Evolutionary conservation across 2,888 invertebrate species (phyloP).

Genomic region (Amblyjoppa fuscipennis): DNA sequence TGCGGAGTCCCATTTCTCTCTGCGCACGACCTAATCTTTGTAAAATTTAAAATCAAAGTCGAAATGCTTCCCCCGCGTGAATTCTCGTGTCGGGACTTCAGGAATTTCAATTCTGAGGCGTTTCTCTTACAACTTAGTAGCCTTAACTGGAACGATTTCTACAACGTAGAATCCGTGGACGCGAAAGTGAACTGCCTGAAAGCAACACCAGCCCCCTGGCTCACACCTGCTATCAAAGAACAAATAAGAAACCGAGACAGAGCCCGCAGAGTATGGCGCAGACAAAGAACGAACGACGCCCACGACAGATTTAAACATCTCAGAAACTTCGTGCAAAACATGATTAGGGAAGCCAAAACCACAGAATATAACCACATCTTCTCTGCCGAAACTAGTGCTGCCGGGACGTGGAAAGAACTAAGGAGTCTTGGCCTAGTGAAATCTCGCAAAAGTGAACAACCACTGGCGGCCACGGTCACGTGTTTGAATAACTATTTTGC

Average conservation of each 20-base stretch:
- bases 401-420: constrained; percentile 22
- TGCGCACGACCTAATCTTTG: constrained; percentile 20
- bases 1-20: constrained; percentile 3
- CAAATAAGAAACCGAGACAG: constrained; percentile 27
- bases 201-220: constrained; percentile 14
- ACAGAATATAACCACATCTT: constrained; percentile 19
- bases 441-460: not conserved
- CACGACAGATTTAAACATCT: constrained; percentile 19
- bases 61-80: constrained; percentile 2
- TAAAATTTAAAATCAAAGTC: not conserved
- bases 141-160: constrained; percentile 9
- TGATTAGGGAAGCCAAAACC: not conserved
- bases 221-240: constrained; percentile 5
- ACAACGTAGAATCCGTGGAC: not conserved
- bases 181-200: not conserved
- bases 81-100: constrained; percentile 22
- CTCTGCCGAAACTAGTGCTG: not conserved
- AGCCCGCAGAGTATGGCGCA: constrained; percentile 19
- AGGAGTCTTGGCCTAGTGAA: constrained; percentile 21
- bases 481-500: constrained; percentile 15
- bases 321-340: constrained; percentile 17
- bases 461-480: not conserved
- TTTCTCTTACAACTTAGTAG: not conserved
- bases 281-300: not conserved
- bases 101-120: not conserved